Evolutionary conservation across 2,888 invertebrate species (phyloP), one percentile per base, ranked within the genome.

Genomic region (Alloscopus bannaensis): DNA sequence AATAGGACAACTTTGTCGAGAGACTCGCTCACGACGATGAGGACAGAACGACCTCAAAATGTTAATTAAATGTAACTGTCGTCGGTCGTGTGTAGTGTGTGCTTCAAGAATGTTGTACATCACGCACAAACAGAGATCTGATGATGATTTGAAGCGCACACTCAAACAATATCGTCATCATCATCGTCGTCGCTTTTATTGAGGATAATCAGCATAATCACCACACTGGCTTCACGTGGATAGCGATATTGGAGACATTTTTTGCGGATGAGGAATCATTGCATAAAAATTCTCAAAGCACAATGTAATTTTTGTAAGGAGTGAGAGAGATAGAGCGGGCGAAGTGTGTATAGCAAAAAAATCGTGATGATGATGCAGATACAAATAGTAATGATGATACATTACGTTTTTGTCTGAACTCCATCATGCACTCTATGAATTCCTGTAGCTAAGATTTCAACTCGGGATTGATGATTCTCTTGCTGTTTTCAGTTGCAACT

Each of bases 221-320:
- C 65, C 75, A 76, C 75, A 36, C 75, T 76, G 22, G 52, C 59
- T 76, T 76, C 75, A 76, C 75, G 66, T 76, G 75, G 50, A 52
- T n/a, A n/a, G 42, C 18, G n/a, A 52, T 65, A 57, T 66, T 66
- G 40, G 36, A 66, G 29, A 62, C 62, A 60, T 16, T n/a, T n/a
- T n/a, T n/a, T n/a, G n/a, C n/a, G n/a, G n/a, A n/a, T n/a, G n/a
- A n/a, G n/a, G n/a, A n/a, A n/a, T n/a, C n/a, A n/a, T n/a, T n/a
- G n/a, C n/a, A n/a, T 22, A 2, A 68, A 13, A 52, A 50, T 68
- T n/a, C 16, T 13, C 18, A 55, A n/a, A 40, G 64, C 64, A 6
- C 26, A n/a, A 2, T 8, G 13, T 42, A n/a, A 42, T 42, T 42
- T n/a, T 8, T 3, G 42, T 42, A n/a, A n/a, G n/a, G n/a, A n/a